A percentile compares a stretch with the other conserved stretches of the same genome.
Conservation (phyloP, 2,113 vertebrate species). For the Synchiropus splendidus region DNA sequence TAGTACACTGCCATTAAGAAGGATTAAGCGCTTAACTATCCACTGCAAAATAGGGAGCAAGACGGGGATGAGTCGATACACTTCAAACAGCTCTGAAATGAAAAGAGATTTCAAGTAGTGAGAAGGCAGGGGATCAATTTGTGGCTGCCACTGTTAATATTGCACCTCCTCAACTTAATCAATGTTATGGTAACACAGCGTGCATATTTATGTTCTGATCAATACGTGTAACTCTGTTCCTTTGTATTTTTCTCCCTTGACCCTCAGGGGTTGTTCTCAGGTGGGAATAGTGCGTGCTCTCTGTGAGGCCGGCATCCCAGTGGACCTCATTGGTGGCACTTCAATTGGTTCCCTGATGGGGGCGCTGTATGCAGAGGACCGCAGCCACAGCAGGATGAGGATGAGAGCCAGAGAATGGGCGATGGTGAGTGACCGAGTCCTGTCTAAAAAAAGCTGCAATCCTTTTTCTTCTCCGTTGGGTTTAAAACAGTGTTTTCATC, state of each 20-base stretch:
- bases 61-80: no score
- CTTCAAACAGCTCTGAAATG: no score
- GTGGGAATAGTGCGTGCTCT: constrained; percentile 82
- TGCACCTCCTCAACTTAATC: no score
- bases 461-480: no score
- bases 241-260: not conserved
- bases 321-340: constrained; percentile 86
- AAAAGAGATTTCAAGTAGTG: no score
- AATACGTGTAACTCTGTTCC: not conserved
- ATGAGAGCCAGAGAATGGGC: constrained; percentile 87
- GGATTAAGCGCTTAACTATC: no score
- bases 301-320: constrained; percentile 77
- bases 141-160: no score
- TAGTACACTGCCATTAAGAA: no score
- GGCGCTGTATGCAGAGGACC: constrained; percentile 84
- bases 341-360: constrained; percentile 89
- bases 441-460: no score
- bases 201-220: not conserved
- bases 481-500: no score
- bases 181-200: not conserved
- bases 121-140: no score
- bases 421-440: constrained; percentile 69
- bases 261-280: constrained; percentile 85
- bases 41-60: no score
- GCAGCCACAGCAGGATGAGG: constrained; percentile 78